Percentiles rank a stretch among this genome's conserved stretches.
These are phyloP conservation scores for Dissostichus mawsoni DNA, from an alignment of 2,113 vertebrate species.

Conservation along the genomic window DNA sequence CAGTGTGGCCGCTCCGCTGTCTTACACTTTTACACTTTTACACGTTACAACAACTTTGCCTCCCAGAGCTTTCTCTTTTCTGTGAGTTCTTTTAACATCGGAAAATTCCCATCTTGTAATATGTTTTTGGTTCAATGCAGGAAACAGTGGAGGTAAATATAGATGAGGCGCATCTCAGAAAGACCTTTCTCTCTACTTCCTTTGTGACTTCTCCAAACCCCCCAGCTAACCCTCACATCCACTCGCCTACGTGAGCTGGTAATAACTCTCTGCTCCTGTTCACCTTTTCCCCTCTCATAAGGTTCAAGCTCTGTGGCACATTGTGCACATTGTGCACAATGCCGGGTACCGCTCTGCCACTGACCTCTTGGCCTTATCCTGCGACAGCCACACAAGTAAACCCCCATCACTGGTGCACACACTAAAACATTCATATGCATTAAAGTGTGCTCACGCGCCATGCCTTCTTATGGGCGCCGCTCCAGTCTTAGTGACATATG, in stretches of 20 bases:
- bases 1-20: conserved; percentile 14
- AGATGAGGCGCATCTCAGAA: conserved; percentile 9
- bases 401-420: neutral
- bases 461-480: conserved; percentile 1
- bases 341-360: conserved; percentile 20
- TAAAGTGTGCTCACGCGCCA: neutral
- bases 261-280: conserved; percentile 43
- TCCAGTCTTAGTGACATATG: conserved; percentile 20
- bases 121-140: conserved; percentile 5
- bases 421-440: conserved; percentile 4
- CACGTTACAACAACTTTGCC: conserved; percentile 29
- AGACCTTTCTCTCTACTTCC: conserved; percentile 7
- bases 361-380: conserved; percentile 37
- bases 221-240: conserved; percentile 24
- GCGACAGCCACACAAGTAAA: conserved; percentile 2
- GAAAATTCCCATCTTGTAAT: conserved; percentile 25
- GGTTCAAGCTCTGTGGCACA: conserved; percentile 38
- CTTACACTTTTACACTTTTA: conserved; percentile 38
- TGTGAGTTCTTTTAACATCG: conserved; percentile 1
- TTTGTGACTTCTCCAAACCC: conserved; percentile 1
- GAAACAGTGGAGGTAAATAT: conserved; percentile 5
- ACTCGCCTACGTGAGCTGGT: conserved; percentile 24
- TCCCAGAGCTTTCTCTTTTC: neutral
- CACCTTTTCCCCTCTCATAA: conserved; percentile 69
- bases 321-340: conserved; percentile 16